Base-by-base conservation (phyloP, 2,113 vertebrate genomes). In the Mus pahari region DNA sequence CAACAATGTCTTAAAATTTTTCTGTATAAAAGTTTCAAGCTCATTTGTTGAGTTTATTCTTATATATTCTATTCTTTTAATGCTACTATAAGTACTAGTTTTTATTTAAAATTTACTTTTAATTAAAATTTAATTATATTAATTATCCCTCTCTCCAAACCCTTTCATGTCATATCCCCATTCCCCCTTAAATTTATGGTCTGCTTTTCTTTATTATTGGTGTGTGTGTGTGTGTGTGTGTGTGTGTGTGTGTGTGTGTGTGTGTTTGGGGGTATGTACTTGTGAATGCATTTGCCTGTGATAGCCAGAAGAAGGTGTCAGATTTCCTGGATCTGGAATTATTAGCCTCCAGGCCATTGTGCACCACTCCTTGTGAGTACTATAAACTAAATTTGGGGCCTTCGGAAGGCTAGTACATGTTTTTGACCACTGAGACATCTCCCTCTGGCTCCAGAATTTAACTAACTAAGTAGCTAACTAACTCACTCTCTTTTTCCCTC, bases 1-100 rank as follows among this genome's bases (percentile, higher is more conserved):
- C 74, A 93, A 48, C 5, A n/a, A 50, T 86, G 16, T 94, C 48
- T 91, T 86, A 50, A 50, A 58, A 60, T 95, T 86, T 86, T 53
- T 91, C 82, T 50, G 17, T 71, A 66, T 86, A 60, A 71, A 81
- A 91, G 73, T 48, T 68, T 71, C 48, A 19, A 17, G 45, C 66
- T 79, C 31, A 82, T 89, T 89, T 70, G 13, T 58, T 81, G 50
- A 58, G 20, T 79, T 79, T 88, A 84, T 88, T 88, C 14, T 86
- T 79, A 8, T 55, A 19, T 58, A 53, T 87, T 70, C 71, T 79
- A 88, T 68, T 70, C 16, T 60, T 66, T 93, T 48, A 24, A 74
- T 55, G 71, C 17, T 75, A 68, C 90, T 74, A 58, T 28, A 81
- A 81, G 26, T 64, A 42, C 17, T 62, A 88, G 45, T 78, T 50